Evolutionary conservation across 2,113 vertebrate species (phyloP).

Genomic region (Clarias gariepinus): DNA sequence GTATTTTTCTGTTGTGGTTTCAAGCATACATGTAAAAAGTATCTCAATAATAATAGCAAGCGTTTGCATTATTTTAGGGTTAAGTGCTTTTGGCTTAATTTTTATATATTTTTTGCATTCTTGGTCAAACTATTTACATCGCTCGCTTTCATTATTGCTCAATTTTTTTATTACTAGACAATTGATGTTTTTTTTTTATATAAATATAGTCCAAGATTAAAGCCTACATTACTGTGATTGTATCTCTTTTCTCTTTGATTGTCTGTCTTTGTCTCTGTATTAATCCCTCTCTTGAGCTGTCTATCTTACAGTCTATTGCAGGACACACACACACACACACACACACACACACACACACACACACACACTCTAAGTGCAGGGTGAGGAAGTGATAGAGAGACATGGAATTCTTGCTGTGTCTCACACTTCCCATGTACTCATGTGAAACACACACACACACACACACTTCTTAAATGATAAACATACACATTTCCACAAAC

Average conservation of each 20-base stretch:
- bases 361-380: conserved; percentile 4
- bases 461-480: conserved; percentile 1
- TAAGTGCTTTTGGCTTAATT: background rate
- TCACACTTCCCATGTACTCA: conserved; percentile 40
- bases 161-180: background rate
- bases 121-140: background rate
- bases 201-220: background rate
- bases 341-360: conserved; percentile 21
- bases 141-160: background rate
- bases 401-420: conserved; percentile 51
- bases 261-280: conserved; percentile 7
- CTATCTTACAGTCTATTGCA: conserved; percentile 33
- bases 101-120: background rate
- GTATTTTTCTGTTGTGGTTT: background rate
- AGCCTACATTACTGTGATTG: background rate
- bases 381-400: conserved; percentile 43
- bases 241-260: background rate
- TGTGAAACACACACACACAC: conserved; percentile 26
- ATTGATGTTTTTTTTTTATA: background rate
- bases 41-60: background rate
- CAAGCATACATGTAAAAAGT: no score
- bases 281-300: conserved; percentile 31
- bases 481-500: background rate
- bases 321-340: background rate
- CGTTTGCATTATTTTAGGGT: background rate